Evolutionary conservation across 2,797 vertebrate genomes (phyloP), one percentile per base, ranked within the genome.

Genomic region (Artibeus lituratus): DNA sequence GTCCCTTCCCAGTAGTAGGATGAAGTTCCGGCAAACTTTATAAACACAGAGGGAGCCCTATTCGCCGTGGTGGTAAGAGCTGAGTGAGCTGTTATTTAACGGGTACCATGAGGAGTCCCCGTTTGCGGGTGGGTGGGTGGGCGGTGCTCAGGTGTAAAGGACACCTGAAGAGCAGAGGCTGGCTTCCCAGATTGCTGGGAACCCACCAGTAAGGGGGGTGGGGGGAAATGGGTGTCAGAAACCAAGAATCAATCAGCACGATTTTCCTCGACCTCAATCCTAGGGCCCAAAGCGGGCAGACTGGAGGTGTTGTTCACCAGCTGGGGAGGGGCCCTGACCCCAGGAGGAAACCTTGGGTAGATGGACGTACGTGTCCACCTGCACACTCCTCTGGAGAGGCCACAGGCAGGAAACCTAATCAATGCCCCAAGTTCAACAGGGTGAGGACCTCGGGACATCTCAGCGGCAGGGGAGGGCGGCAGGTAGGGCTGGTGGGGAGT

Each of bases 1-100:
- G 62, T 97, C 97, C 98, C 98, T 98, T 97, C 95, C 96, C 97
- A 97, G 98, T 87, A 96, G 98, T 97, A 93, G 95, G 93, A 93
- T 74, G 94, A 97, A 95, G 96, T 94, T 42, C 90, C 92, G 97
- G 96, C 82, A 76, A 96, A 84, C 94, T 95, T 97, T 92, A 95
- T 93, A 97, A 95, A 94, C 94, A 97, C 97, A 78, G 94, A 94
- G 88, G 73, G 85, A 96, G 89, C 92, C 94, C 96, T 95, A 97
- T 93, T 96, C 77, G 21, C 87, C 97, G 97, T 97, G 90, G 91
- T 32, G 57, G 92, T 85, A 39, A 85, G 94, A 76, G 92, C 93
- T 44, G 85, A 95, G 85, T 85, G 95, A 87, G 83, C 88, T 92
- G 87, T 97, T 96, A 59, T 91, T 57, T 92, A 80, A 97, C 94